These are phyloP conservation scores for Drosophila pseudotakahashii DNA, from an alignment of 2,888 invertebrate genomes.

Conservation along the genomic window DNA sequence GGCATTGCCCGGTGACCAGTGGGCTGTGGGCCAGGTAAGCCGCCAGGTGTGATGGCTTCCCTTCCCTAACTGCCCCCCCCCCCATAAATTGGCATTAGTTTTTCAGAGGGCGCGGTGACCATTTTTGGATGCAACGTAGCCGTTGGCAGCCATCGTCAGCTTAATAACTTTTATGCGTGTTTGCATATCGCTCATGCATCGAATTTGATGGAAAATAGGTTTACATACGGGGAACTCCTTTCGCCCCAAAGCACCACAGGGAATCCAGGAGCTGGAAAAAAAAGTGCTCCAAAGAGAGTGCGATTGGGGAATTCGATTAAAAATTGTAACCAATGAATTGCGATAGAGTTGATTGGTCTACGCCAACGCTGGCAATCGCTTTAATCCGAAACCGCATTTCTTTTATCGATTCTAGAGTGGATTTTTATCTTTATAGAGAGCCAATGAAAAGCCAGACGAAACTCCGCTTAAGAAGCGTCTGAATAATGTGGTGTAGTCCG, in stretches of 20 bases:
- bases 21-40: slow-evolving; percentile 21
- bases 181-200: slow-evolving; percentile 73
- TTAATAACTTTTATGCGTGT: slow-evolving; percentile 80
- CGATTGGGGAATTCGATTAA: slow-evolving; percentile 28
- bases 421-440: not conserved
- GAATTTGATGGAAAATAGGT: slow-evolving; percentile 53
- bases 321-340: slow-evolving; percentile 15
- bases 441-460: too few relatives aligned
- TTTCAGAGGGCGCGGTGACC: slow-evolving; percentile 13
- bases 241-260: slow-evolving; percentile 7
- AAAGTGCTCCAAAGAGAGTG: slow-evolving; percentile 10
- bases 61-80: slow-evolving; percentile 3
- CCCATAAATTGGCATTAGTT: slow-evolving; percentile 78
- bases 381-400: not conserved
- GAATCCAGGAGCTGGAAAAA: not conserved
- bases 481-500: slow-evolving; percentile 4
- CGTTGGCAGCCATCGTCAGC: slow-evolving; percentile 54
- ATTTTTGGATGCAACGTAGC: slow-evolving; percentile 59
- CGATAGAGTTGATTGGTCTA: slow-evolving; percentile 15
- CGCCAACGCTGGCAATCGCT: not conserved
- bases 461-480: not conserved
- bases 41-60: slow-evolving; percentile 4
- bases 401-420: not conserved
- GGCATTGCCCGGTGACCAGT: not conserved
- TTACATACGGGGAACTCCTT: slow-evolving; percentile 1